Evolutionary conservation across 2,888 invertebrate species (phyloP).

Genomic region (Drosophila phalerata): DNA sequence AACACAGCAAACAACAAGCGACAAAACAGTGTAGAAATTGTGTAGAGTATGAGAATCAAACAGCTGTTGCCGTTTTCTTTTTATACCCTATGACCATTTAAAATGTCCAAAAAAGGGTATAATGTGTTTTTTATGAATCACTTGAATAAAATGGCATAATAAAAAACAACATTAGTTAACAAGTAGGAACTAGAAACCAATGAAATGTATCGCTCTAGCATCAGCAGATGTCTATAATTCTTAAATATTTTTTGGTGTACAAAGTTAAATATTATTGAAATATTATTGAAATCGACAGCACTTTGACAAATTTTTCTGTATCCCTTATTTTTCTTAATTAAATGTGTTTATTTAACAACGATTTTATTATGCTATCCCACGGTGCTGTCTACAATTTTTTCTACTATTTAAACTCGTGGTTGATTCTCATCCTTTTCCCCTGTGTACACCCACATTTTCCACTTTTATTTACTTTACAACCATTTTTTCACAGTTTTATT

Average conservation of each 20-base stretch:
- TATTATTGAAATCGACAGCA: no score
- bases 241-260: not conserved
- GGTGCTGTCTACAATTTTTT: constrained; percentile 8
- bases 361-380: constrained; percentile 4
- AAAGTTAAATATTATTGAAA: not conserved
- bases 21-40: constrained; percentile 33
- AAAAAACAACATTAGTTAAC: constrained; percentile 20
- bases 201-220: not conserved
- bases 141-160: constrained; percentile 19
- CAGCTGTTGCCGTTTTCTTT: constrained; percentile 43
- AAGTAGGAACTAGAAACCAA: constrained; percentile 1
- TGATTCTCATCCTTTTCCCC: constrained; percentile 3
- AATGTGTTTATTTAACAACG: not conserved
- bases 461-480: constrained; percentile 18
- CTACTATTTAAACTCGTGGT: constrained; percentile 14
- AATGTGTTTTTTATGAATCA: constrained; percentile 16
- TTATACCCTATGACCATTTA: not conserved
- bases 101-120: no score
- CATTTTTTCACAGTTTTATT: constrained; percentile 36
- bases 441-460: not conserved
- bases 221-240: not conserved
- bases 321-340: not conserved
- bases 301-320: no score
- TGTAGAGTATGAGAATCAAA: constrained; percentile 44
- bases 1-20: constrained; percentile 41